Evolutionary conservation across 2,113 vertebrate genomes (phyloP).

Genomic region (Corvus hawaiiensis): DNA sequence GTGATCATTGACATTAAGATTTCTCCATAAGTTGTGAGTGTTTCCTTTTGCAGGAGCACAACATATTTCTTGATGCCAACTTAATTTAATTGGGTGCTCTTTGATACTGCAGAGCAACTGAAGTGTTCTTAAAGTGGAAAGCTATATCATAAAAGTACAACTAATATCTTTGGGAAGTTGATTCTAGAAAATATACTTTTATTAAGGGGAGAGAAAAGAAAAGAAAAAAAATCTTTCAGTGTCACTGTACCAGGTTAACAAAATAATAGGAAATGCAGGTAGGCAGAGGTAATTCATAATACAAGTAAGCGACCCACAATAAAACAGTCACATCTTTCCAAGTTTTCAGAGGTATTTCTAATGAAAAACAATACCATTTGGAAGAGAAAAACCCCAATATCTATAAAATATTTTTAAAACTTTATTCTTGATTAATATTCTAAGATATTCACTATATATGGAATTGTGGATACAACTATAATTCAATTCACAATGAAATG

Average conservation of each 20-base stretch:
- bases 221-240: neutral
- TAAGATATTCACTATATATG: neutral
- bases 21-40: slow-evolving; percentile 51
- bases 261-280: neutral
- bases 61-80: slow-evolving; percentile 50
- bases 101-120: slow-evolving; percentile 25
- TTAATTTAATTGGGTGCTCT: slow-evolving; percentile 68
- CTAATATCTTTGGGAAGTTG: neutral
- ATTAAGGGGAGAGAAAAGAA: neutral
- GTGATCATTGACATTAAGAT: slow-evolving; percentile 74
- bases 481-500: neutral
- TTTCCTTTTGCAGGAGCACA: slow-evolving; percentile 66
- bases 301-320: accelerated
- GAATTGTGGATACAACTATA: neutral
- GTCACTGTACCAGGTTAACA: neutral
- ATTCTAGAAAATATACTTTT: neutral
- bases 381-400: accelerated
- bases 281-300: neutral
- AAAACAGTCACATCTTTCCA: neutral
- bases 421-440: neutral
- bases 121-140: slow-evolving; percentile 48
- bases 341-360: neutral
- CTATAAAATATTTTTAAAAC: neutral
- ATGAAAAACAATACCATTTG: neutral
- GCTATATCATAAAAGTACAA: slow-evolving; percentile 33